phyloP scores from a whole-genome alignment of 1,140 invertebrate genomes.

The Acromyrmex charruanus region DNA sequence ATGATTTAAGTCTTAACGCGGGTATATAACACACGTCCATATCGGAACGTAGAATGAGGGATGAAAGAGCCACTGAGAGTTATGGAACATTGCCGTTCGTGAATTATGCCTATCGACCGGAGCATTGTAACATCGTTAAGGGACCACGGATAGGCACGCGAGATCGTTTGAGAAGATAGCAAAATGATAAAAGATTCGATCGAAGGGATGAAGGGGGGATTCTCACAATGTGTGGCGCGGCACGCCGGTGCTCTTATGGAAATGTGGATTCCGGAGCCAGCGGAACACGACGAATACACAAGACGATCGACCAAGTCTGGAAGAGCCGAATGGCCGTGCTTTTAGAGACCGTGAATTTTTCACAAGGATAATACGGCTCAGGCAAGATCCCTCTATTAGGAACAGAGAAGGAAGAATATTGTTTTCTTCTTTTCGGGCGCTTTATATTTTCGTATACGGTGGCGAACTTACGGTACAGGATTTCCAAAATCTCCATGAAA shows the following conservation, averaged over 20 bases:
- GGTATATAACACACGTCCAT: not conserved
- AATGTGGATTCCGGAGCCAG: constrained; percentile 40
- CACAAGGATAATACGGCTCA: constrained; percentile 74
- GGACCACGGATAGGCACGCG: constrained; percentile 14
- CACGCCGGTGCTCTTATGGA: constrained; percentile 40
- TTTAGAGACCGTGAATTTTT: constrained; percentile 77
- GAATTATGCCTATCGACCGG: constrained; percentile 51
- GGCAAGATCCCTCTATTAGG: constrained; percentile 63
- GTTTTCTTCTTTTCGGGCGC: constrained; percentile 36
- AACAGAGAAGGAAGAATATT: constrained; percentile 60
- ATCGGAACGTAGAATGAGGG: not conserved
- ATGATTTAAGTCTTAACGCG: constrained; percentile 31
- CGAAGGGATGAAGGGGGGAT: not conserved
- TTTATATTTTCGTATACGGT: constrained; percentile 4
- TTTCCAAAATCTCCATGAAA: constrained; percentile 47
- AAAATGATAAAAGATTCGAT: constrained; percentile 56
- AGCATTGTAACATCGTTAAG: constrained; percentile 49
- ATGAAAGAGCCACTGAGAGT: constrained; percentile 3
- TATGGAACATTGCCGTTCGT: constrained; percentile 15
- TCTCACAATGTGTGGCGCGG: not conserved
- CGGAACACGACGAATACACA: constrained; percentile 46
- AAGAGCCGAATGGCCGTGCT: constrained; percentile 66
- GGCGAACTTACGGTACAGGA: constrained; percentile 11
- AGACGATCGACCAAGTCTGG: constrained; percentile 44
- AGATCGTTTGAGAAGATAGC: constrained; percentile 24